Evolutionary conservation across 2,888 invertebrate genomes (phyloP).

Genomic region (Phaonia tiefii): DNA sequence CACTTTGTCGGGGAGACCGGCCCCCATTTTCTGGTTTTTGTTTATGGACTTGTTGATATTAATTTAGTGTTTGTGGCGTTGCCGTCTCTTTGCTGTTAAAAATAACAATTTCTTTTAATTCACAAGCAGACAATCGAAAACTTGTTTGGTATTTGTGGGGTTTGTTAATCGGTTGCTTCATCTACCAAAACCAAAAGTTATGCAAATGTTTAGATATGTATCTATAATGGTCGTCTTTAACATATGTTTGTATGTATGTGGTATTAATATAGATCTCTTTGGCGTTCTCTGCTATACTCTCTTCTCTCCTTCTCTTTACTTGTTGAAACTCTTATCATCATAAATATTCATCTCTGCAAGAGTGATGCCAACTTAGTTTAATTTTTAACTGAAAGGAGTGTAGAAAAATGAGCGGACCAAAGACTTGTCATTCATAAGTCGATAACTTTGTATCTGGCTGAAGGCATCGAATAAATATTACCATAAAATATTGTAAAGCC

Average conservation of each 20-base stretch:
- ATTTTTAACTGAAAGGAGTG: too few species aligned
- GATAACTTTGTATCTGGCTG: too few species aligned
- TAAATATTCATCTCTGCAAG: background rate
- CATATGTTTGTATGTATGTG: too few species aligned
- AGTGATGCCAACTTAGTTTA: slow-evolving; percentile 35
- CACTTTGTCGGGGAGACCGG: slow-evolving; percentile 17
- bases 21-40: slow-evolving; percentile 34
- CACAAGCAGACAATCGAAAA: slow-evolving; percentile 24
- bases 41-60: background rate
- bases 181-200: too few species aligned
- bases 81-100: background rate
- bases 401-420: too few species aligned
- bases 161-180: too few species aligned
- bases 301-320: slow-evolving; percentile 4
- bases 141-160: slow-evolving; percentile 42
- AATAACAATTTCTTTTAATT: too few species aligned
- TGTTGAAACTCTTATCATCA: background rate
- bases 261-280: background rate
- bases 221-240: too few species aligned
- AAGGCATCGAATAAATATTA: too few species aligned
- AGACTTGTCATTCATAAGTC: too few species aligned
- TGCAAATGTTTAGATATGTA: too few species aligned
- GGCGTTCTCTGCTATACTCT: background rate
- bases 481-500: too few species aligned
- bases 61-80: background rate